These are phyloP conservation scores for Neosilurus hyrtlii DNA, from an alignment of 2,797 vertebrate species.

Conservation along the genomic window DNA sequence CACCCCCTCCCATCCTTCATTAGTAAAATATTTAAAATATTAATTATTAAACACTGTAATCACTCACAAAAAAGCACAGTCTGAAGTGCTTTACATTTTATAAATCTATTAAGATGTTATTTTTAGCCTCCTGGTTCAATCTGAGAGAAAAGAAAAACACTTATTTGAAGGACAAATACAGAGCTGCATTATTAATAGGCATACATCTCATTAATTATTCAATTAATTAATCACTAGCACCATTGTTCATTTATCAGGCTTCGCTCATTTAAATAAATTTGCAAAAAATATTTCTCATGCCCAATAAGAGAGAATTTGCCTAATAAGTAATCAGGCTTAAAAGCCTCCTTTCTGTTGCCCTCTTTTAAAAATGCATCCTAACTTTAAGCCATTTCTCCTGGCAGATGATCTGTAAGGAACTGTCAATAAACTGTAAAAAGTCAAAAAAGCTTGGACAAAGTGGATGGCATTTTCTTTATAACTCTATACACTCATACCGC, in stretches of 20 bases:
- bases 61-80: conserved; percentile 25
- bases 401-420: conserved; percentile 33
- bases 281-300: conserved; percentile 14
- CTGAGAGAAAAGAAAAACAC: background rate
- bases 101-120: conserved; percentile 44
- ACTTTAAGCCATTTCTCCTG: conserved; percentile 53
- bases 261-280: conserved; percentile 50
- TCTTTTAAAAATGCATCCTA: conserved; percentile 64
- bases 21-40: conserved; percentile 24
- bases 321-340: conserved; percentile 70
- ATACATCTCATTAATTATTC: conserved; percentile 45
- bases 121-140: conserved; percentile 29
- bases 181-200: conserved; percentile 30
- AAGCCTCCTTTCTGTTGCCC: conserved; percentile 71
- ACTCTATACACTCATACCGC: background rate
- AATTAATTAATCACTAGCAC: conserved; percentile 40
- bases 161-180: conserved; percentile 32
- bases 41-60: conserved; percentile 32
- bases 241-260: conserved; percentile 46
- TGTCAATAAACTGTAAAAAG: conserved; percentile 32
- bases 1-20: background rate
- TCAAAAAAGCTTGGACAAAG: conserved; percentile 4
- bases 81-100: conserved; percentile 30
- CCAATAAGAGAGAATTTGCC: conserved; percentile 44
- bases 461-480: background rate